Evolutionary conservation across 2,888 invertebrate genomes (phyloP), one percentile per base, ranked within the genome.

Genomic region (Epinotia ramella): DNA sequence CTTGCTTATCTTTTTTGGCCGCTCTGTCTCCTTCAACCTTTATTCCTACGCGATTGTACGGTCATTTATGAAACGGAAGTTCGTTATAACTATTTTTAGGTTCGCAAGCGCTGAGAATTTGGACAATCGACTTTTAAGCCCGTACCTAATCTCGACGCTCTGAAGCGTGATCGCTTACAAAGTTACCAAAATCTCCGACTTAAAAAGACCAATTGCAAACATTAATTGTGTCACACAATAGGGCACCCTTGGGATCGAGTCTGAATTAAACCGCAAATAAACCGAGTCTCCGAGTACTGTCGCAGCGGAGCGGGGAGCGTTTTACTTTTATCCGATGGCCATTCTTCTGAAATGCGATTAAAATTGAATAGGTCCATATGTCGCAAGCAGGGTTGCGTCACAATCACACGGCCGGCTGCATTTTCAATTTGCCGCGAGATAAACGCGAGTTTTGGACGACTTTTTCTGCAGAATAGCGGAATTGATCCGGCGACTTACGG

Each of bases 401-500:
- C 94, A 94, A 94, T 94, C 90, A 90, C 90, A 94, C 93, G 93
- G 92, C 81, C 92, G 88, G 87, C 86, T 94, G 94, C 91, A 90
- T 93, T 94, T 94, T 94, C 94, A 94, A 94, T 94, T 94, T 94
- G 93, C 91, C 90, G 89, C 90, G 91, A 94, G 93, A 94, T 94
- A 93, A 94, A 89, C 92, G 87, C 85, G 86, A 90, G 87, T 93
- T 93, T 92, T 89, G 90, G 92, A 90, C 87, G 90, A 89, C 89
- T 93, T 94, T 94, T 94, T 93, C 92, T 93, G 85, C 87, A 83
- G 89, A 91, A 92, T 91, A 87, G 89, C 83, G 92, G 91, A 94
- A 92, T 93, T 94, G 94, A 94, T 93, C 93, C 92, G 82, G 90
- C 91, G 93, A 94, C 93, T 94, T 93, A 94, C 88, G 90, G 88